Evolutionary conservation across 2,113 vertebrate genomes (phyloP).

Genomic region (Archocentrus centrarchus): DNA sequence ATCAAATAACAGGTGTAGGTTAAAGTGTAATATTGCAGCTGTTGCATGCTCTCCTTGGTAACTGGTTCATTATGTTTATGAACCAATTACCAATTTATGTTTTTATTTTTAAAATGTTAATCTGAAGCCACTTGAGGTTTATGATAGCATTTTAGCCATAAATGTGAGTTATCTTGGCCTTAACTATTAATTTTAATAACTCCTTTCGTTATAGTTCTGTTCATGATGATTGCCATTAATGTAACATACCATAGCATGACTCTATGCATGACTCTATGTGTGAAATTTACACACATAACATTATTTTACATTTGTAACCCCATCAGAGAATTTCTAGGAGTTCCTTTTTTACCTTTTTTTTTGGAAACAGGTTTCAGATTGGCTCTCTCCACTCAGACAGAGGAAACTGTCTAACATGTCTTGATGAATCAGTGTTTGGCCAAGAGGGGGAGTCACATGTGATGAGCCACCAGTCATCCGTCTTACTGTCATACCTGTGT

Average conservation of each 20-base stretch:
- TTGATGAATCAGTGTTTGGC: slow-evolving; percentile 65
- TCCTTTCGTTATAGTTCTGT: background rate
- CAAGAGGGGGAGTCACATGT: slow-evolving; percentile 41
- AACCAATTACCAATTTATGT: too few species aligned
- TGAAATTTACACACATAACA: too few species aligned
- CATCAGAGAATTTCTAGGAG: background rate
- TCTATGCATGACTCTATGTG: too few species aligned
- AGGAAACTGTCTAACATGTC: slow-evolving; percentile 49
- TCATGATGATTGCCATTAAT: too few species aligned
- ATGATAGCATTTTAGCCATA: background rate
- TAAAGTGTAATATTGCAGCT: too few species aligned
- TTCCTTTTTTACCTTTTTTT: background rate
- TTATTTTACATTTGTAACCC: too few species aligned
- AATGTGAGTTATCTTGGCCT: background rate
- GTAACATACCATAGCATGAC: background rate
- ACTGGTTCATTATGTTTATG: too few species aligned
- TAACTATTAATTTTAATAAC: background rate
- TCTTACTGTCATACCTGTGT: slow-evolving; percentile 65
- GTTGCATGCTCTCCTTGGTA: too few species aligned
- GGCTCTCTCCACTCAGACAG: slow-evolving; percentile 38
- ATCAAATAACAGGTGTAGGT: too few species aligned
- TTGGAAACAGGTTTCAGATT: background rate
- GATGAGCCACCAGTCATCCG: slow-evolving; percentile 52
- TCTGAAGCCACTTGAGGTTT: background rate
- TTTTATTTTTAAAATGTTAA: background rate